Evolutionary conservation across 2,888 invertebrate species (phyloP), one percentile per base, ranked within the genome.

Genomic region (Pseudococcus jackbeardsleyi): DNA sequence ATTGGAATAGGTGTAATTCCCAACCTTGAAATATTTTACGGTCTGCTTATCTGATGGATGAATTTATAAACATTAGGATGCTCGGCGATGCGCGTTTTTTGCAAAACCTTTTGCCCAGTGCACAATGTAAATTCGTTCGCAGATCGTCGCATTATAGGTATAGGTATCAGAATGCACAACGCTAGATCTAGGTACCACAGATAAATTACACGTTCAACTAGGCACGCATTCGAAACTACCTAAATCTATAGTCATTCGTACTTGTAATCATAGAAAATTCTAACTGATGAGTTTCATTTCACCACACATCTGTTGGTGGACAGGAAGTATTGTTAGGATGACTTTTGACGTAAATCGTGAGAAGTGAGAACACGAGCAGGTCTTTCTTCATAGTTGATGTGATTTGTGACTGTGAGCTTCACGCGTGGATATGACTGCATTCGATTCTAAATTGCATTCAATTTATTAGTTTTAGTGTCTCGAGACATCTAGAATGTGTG

Each of bases 1-100:
- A 46, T 82, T 82, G 33, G n/a, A 82, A 46, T 42, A 72, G 68
- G 33, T 33, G 72, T 72, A 46, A 82, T 82, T 82, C 79, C 39
- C 79, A 82, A 46, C 79, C 79, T 82, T 82, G 79, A 19, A 46
- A 82, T 82, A 82, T 82, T 82, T 82, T 46, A 82, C 46, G 79
- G 79, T 82, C 79, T 46, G 79, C 79, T 82, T 46, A 82, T 82
- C 79, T n/a, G 46, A 46, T 82, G 46, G 79, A 19, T 82, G 46
- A 46, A 46, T 46, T 46, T 82, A 82, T 46, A 42, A 46, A 19
- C 42, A 82, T 82, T 82, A 46, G 79, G 46, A 46, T 82, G 46
- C 19, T 82, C 79, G 79, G 22, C 46, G 79, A 82, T 46, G 79
- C 79, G 79, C 42, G 79, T 82, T 82, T 46, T 42, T 64, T 64